These are phyloP conservation scores for Drosophila kokeensis DNA, from an alignment of 2,888 invertebrate species.

Conservation along the genomic window DNA sequence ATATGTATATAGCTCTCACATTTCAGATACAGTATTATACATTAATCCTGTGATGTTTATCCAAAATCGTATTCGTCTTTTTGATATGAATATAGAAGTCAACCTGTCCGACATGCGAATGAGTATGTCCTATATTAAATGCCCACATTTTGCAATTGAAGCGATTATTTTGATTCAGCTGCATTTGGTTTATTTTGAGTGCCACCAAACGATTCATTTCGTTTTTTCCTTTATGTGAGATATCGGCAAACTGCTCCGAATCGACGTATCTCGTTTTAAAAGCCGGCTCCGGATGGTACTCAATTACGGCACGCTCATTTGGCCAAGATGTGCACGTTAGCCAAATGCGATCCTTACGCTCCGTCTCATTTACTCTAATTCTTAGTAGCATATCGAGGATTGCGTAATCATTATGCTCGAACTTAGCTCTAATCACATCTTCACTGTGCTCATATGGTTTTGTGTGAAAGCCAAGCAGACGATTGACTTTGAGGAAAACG, in stretches of 20 bases:
- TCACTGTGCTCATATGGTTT: slow-evolving; percentile 17
- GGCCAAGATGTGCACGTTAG: slow-evolving; percentile 37
- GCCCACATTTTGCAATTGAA: slow-evolving; percentile 62
- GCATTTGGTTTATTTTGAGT: slow-evolving; percentile 36
- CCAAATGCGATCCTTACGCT: slow-evolving; percentile 46
- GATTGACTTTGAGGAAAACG: slow-evolving; percentile 64
- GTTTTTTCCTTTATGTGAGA: slow-evolving; percentile 5
- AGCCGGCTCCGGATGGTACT: slow-evolving; percentile 44
- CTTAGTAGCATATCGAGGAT: slow-evolving; percentile 13
- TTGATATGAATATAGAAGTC: slow-evolving; percentile 28
- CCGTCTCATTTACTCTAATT: neutral
- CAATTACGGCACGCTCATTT: neutral
- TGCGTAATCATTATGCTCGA: slow-evolving; percentile 6
- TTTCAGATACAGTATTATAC: neutral
- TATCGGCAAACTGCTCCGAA: neutral
- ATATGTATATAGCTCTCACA: neutral
- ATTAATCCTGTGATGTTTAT: neutral
- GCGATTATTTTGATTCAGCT: neutral
- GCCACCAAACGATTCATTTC: slow-evolving; percentile 65
- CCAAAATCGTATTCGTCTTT: neutral
- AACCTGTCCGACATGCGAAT: slow-evolving; percentile 24
- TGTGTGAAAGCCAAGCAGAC: slow-evolving; percentile 54
- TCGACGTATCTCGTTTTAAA: slow-evolving; percentile 46
- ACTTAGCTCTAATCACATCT: slow-evolving; percentile 9
- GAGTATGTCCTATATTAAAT: slow-evolving; percentile 42